These are phyloP conservation scores for Corvus hawaiiensis DNA, from an alignment of 2,113 vertebrate genomes.

Conservation along the genomic window DNA sequence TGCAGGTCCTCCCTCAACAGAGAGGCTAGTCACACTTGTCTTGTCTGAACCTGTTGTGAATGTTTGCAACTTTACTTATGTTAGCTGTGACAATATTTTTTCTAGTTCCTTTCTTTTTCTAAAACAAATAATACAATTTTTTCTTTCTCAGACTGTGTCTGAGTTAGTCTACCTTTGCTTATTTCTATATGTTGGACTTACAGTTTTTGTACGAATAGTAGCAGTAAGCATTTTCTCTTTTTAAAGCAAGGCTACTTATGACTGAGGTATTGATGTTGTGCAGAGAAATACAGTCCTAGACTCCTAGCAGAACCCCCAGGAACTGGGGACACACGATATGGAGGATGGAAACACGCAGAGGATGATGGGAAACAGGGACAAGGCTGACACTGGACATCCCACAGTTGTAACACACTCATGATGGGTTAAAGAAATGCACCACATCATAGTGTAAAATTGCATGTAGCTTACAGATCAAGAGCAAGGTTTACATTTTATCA, in stretches of 20 bases:
- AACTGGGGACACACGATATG: background rate
- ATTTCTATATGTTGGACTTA: background rate
- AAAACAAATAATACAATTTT: background rate
- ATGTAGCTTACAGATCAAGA: background rate
- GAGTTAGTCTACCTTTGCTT: background rate
- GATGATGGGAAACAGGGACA: background rate
- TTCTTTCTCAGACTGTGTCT: background rate
- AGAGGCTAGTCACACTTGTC: background rate
- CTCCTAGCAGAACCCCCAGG: rapidly evolving
- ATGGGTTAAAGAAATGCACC: background rate
- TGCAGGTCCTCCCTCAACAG: background rate
- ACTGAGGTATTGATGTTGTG: background rate
- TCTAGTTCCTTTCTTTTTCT: background rate
- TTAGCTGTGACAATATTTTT: background rate
- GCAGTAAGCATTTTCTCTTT: background rate
- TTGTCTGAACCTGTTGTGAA: background rate
- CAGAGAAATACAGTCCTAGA: background rate
- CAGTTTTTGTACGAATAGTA: background rate
- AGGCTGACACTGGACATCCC: background rate
- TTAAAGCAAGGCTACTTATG: background rate
- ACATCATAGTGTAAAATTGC: background rate
- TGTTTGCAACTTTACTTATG: background rate
- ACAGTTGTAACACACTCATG: rapidly evolving
- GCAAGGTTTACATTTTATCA: background rate
- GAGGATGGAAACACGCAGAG: background rate